Evolutionary conservation across 2,888 invertebrate species (phyloP), one percentile per base, ranked within the genome.

Genomic region (Patella ulyssiponensis): DNA sequence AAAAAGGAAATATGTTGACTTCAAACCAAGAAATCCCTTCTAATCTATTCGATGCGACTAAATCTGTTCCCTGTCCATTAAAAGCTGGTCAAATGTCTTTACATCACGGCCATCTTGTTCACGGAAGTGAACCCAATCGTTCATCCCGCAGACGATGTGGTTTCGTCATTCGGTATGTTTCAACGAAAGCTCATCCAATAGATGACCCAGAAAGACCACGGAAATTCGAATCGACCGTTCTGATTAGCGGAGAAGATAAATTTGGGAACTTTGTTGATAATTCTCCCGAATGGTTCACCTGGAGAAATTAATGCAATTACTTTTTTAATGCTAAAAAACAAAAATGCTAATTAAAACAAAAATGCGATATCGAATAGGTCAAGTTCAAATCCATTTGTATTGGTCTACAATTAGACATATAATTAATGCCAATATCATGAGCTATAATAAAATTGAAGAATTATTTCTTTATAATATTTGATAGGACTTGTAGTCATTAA

Each of bases 101-200:
- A 1, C 87, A 87, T 72, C 83, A 86, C 75, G 86, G 86, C 23
- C 82, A 83, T 44, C 74, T 86, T 11, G 81, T 87, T 20, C 87
- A 87, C 69, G 86, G 87, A 33, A 86, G 86, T 74, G 84, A 82
- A n/a, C 81, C 86, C 27, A 87, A 87, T 78, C 79, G 76, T n/a
- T 86, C 86, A 27, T 71, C 72, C 14, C 77, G 85, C 44, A 78
- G 87, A 3, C 77, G 87, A 52, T 87, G 87, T 77, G 87, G 87
- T 69, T 86, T 79, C 78, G 87, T 87, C 79, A 84, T 87, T 70
- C 81, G 87, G 54, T 87, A 82, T 77, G 80, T 87, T n/a, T 77
- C 83, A n/a, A 87, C 85, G 15, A 56, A 77, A 14, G 82, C 86
- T 14, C 77, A 81, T 54, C 86, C 86, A 56, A 83, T 84, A 75